Base-by-base conservation (phyloP, 2,113 vertebrate genomes). In the Platysternon megacephalum region DNA sequence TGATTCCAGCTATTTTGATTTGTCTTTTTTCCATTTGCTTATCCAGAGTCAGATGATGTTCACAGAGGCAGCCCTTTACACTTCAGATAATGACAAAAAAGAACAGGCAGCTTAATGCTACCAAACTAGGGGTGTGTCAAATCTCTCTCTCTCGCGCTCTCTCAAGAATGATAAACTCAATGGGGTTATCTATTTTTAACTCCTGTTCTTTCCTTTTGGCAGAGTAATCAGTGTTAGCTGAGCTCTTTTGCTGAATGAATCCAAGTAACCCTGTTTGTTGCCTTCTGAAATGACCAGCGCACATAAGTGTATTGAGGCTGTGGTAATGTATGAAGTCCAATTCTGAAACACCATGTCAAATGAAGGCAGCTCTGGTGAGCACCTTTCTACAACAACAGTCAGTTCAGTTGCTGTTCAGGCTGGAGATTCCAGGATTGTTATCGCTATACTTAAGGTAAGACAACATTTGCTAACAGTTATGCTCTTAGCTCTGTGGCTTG, bases 181-280 rank as follows among this genome's bases (percentile, higher is more conserved):
- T 98, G 98, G 98, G 97, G 94, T 91, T 97, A 96, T 98, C 99
- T 99, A 99, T 99, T 99, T 99, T 99, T 99, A 99, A 98, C 98
- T 97, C 82, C 98, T 97, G 98, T 98, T 98, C 98, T 98, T 98
- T 98, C 94, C 98, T 98, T 98, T 98, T 98, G 98, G 98, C 98
- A 95, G 97, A 96, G 95, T 93, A 94, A 97, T 97, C 98, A 91
- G 98, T 97, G 97, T 87, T 93, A 97, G 97, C 97, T 61, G 97
- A 98, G 98, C 93, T 82, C 93, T 94, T 98, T 96, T 95, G 48
- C 98, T 97, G 97, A 98, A 98, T 98, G 98, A 95, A 97, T 94
- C 92, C 96, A 79, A 93, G 94, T 8, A 85, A 48, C 93, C 90
- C 91, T 21, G 46, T 86, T 94, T 93, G 84, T 87, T 84, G 95